A percentile compares a stretch with the other conserved stretches of the same genome.
phyloP scores from a whole-genome alignment of 1,140 invertebrate genomes.

The Antheraea pernyi region DNA sequence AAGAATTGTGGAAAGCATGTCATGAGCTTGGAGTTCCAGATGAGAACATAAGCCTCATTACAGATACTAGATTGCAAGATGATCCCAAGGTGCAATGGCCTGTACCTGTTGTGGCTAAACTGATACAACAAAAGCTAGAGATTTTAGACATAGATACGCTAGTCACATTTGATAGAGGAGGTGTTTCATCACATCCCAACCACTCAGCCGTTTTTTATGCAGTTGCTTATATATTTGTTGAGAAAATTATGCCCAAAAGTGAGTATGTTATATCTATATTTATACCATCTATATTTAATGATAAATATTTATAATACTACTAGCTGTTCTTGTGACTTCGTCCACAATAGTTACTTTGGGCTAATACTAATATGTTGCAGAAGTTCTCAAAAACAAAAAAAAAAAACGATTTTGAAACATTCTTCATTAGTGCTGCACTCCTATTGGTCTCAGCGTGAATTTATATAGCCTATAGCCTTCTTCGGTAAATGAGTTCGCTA shows the following conservation, averaged over 20 bases:
- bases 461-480: too few species aligned
- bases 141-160: constrained; percentile 89
- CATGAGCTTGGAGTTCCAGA: constrained; percentile 87
- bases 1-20: constrained; percentile 91
- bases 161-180: constrained; percentile 95
- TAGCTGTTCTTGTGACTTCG: too few species aligned
- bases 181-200: constrained; percentile 94
- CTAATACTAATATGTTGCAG: too few species aligned
- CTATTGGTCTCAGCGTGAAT: too few species aligned
- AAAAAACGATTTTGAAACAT: too few species aligned
- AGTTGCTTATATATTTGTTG: constrained; percentile 86
- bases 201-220: constrained; percentile 92
- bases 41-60: constrained; percentile 86
- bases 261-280: constrained; percentile 30
- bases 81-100: constrained; percentile 88
- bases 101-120: constrained; percentile 84
- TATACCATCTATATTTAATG: too few species aligned
- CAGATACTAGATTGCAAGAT: constrained; percentile 87
- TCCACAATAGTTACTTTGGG: too few species aligned
- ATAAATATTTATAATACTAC: too few species aligned
- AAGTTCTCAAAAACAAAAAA: too few species aligned
- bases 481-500: too few species aligned
- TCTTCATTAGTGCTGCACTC: too few species aligned
- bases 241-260: constrained; percentile 84
- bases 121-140: constrained; percentile 87